Evolutionary conservation across 2,888 invertebrate genomes (phyloP).

Genomic region (Pediacus dermestoides): DNA sequence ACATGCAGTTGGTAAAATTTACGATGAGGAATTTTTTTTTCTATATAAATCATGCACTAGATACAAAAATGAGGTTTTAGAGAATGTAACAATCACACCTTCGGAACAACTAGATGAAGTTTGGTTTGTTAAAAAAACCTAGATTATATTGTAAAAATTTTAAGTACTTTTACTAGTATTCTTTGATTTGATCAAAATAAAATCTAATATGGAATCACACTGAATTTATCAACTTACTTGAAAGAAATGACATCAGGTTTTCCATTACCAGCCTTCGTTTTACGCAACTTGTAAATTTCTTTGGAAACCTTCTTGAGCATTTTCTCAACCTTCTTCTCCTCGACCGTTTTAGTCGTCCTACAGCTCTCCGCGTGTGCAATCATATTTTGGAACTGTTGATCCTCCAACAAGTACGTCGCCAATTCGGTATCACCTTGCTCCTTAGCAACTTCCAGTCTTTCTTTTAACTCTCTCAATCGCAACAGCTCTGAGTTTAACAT

Average conservation of each 20-base stretch:
- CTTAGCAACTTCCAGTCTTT: constrained; percentile 77
- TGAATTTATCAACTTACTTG: constrained; percentile 78
- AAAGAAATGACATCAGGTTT: constrained; percentile 90
- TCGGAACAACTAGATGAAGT: too few relatives aligned
- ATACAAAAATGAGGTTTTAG: too few relatives aligned
- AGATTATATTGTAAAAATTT: constrained; percentile 3
- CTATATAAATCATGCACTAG: too few relatives aligned
- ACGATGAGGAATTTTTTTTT: too few relatives aligned
- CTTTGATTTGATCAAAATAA: too few relatives aligned
- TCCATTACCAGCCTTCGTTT: constrained; percentile 81
- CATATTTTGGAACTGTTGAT: constrained; percentile 78
- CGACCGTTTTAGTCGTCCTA: constrained; percentile 54
- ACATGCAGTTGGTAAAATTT: too few relatives aligned
- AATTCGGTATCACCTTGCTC: constrained; percentile 77
- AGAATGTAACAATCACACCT: too few relatives aligned
- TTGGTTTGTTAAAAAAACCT: too few relatives aligned
- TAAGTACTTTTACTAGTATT: too few relatives aligned
- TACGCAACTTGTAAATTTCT: constrained; percentile 86
- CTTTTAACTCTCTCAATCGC: constrained; percentile 77
- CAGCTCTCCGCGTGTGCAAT: constrained; percentile 57
- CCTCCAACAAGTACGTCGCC: constrained; percentile 82
- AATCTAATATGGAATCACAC: too few relatives aligned
- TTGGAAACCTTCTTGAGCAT: constrained; percentile 78
- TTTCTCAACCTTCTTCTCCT: constrained; percentile 71
- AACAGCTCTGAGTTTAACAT: constrained; percentile 81